phyloP scores from a whole-genome alignment of 2,113 vertebrate species.

The Etia nguti region DNA sequence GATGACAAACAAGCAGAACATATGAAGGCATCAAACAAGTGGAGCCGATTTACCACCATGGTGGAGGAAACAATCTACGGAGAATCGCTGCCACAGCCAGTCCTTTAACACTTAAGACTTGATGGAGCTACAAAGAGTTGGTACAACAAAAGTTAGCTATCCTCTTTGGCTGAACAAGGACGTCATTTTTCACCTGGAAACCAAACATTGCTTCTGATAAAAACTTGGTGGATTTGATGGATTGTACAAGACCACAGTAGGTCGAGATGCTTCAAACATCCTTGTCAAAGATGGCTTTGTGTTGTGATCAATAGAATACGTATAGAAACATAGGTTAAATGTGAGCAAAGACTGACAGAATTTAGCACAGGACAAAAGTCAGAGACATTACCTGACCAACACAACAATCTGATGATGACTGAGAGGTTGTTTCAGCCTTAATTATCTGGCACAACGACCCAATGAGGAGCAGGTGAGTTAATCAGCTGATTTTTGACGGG shows the following conservation, averaged over 20 bases:
- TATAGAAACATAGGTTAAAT: not conserved
- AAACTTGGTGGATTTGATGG: not conserved
- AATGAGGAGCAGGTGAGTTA: not conserved
- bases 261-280: not conserved
- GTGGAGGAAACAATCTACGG: accelerated
- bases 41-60: not conserved
- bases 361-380: too few species aligned
- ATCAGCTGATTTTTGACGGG: not conserved
- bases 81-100: not conserved
- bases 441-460: not conserved
- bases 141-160: not conserved
- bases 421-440: too few species aligned
- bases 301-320: not conserved
- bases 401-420: too few species aligned
- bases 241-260: not conserved
- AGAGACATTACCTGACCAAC: too few species aligned
- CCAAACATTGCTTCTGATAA: not conserved
- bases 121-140: not conserved
- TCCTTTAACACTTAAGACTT: not conserved
- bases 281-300: not conserved
- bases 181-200: not conserved
- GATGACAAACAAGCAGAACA: not conserved
- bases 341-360: too few species aligned
- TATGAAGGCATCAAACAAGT: not conserved
- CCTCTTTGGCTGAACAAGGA: not conserved